Evolutionary conservation across 1,140 invertebrate genomes (phyloP).

Genomic region (Aphis gossypii): DNA sequence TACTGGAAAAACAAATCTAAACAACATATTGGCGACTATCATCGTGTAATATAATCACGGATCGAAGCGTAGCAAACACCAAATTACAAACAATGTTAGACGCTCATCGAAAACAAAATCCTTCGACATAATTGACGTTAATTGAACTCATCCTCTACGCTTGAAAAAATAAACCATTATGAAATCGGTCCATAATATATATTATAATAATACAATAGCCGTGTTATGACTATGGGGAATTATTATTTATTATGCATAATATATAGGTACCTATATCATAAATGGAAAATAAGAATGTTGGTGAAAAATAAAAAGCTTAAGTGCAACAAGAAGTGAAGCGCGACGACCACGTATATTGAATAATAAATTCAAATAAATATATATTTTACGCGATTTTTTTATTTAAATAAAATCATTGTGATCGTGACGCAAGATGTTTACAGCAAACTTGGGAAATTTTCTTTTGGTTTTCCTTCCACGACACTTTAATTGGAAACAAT

Average conservation of each 20-base stretch:
- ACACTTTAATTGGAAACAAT: background rate
- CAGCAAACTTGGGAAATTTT: background rate
- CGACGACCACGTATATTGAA: background rate
- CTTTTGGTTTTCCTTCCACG: background rate
- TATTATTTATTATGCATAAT: conserved; percentile 15
- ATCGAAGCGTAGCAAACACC: background rate
- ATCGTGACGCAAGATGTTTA: background rate
- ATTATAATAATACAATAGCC: background rate
- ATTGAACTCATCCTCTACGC: conserved; percentile 35
- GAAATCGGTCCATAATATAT: conserved; percentile 23
- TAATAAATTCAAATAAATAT: no score
- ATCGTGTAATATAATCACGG: background rate
- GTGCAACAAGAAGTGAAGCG: background rate
- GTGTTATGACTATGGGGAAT: background rate
- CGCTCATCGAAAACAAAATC: conserved; percentile 43
- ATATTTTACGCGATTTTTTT: background rate
- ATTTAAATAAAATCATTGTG: background rate
- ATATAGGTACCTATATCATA: background rate
- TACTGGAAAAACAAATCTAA: background rate
- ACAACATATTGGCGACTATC: background rate
- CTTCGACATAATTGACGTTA: conserved; percentile 38
- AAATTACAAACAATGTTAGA: conserved; percentile 5
- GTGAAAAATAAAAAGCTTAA: conserved; percentile 19
- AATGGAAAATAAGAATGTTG: conserved; percentile 1
- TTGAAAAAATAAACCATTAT: conserved; percentile 35